Percentiles rank a stretch among this genome's conserved stretches.
Evolutionary conservation across 2,113 vertebrate genomes (phyloP).

Genomic region (Paramormyrops kingsleyae): DNA sequence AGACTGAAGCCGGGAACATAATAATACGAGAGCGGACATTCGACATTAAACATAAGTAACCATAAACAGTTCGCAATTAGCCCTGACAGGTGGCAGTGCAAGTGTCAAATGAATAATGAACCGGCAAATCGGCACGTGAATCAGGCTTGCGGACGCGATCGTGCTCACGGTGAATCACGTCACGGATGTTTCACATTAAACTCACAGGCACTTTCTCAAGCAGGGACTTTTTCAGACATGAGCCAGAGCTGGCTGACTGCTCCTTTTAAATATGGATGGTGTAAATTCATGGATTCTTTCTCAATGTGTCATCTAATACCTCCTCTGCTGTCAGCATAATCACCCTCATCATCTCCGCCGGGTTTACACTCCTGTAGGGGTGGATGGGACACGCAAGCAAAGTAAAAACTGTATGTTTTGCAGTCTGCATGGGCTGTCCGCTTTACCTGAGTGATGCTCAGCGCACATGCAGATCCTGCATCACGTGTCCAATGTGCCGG

Average conservation of each 20-base stretch:
- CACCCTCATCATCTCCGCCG: background rate
- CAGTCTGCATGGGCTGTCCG: background rate
- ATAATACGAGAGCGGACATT: background rate
- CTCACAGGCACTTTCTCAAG: background rate
- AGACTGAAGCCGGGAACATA: background rate
- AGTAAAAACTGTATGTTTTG: background rate
- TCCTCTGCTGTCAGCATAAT: background rate
- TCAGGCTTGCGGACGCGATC: background rate
- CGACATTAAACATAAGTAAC: background rate
- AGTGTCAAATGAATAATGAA: background rate
- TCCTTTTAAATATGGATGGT: background rate
- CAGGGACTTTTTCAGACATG: background rate
- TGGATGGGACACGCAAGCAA: background rate
- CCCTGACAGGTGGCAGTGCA: background rate
- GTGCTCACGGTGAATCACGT: background rate
- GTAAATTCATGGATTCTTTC: background rate
- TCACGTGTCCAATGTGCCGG: background rate
- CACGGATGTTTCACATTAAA: background rate
- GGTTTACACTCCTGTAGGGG: background rate
- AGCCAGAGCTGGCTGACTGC: background rate
- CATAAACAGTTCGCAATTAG: background rate
- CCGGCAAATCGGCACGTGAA: background rate
- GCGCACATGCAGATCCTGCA: background rate
- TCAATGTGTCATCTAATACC: background rate
- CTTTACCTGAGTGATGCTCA: background rate